These are phyloP conservation scores for Moxostoma hubbsi DNA, from an alignment of 2,797 vertebrate genomes.

Conservation along the genomic window DNA sequence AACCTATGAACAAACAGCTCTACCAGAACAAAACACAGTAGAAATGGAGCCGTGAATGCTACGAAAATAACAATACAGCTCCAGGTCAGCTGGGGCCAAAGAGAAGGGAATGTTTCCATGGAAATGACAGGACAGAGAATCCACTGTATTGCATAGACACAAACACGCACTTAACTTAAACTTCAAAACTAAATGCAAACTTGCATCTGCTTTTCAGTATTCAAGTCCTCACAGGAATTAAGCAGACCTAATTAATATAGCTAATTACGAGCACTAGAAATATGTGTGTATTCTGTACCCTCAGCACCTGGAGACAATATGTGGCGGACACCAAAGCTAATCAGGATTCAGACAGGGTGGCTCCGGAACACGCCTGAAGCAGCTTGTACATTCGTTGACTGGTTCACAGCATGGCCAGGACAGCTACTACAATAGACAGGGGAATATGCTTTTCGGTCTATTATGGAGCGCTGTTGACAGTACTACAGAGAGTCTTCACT, in stretches of 20 bases:
- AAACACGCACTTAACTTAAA: not conserved
- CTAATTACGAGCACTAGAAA: constrained; percentile 43
- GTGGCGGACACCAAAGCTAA: constrained; percentile 28
- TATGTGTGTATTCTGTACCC: not conserved
- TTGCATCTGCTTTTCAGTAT: constrained; percentile 33
- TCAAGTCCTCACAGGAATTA: constrained; percentile 16
- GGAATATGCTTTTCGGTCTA: constrained; percentile 2
- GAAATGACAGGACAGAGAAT: constrained; percentile 18
- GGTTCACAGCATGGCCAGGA: constrained; percentile 3
- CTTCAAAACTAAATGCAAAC: constrained; percentile 36
- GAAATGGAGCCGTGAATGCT: constrained; percentile 19
- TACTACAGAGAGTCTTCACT: constrained; percentile 1
- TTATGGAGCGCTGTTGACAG: constrained; percentile 1
- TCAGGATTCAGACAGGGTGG: constrained; percentile 21
- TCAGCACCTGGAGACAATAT: constrained; percentile 5
- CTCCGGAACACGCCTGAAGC: constrained; percentile 3
- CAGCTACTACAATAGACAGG: constrained; percentile 16
- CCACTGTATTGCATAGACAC: not conserved
- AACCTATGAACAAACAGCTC: constrained; percentile 15
- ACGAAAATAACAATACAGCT: constrained; percentile 40
- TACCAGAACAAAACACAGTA: constrained; percentile 1
- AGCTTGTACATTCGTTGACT: constrained; percentile 11
- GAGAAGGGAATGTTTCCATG: constrained; percentile 42
- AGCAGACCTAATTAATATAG: constrained; percentile 47
- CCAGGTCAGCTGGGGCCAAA: constrained; percentile 20